Percentiles rank a stretch among this genome's conserved stretches.
These are phyloP conservation scores for Orientallactaga bullata DNA, from an alignment of 2,113 vertebrate species.

Conservation along the genomic window DNA sequence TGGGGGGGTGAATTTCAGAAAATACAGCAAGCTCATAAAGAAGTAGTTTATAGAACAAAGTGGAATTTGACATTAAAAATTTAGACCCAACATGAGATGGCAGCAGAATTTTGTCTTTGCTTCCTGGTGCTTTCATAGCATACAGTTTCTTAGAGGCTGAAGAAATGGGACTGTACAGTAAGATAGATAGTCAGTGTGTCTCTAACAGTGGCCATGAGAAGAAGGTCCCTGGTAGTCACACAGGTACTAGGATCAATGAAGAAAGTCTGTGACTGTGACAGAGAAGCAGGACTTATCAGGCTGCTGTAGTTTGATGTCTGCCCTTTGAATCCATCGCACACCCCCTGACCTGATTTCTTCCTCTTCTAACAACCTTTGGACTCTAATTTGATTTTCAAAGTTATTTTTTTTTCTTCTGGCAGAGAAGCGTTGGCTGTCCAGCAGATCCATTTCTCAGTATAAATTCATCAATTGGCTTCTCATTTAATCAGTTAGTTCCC, in stretches of 20 bases:
- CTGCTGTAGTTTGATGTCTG: not conserved
- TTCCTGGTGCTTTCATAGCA: not conserved
- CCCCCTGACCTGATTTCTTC: not conserved
- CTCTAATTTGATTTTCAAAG: conserved; percentile 57
- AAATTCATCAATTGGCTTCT: conserved; percentile 72
- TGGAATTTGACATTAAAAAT: not conserved
- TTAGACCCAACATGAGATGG: not conserved
- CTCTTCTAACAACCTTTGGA: conserved; percentile 59
- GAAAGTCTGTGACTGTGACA: not conserved
- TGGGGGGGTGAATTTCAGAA: not conserved
- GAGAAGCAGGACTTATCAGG: not conserved
- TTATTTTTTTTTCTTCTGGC: conserved; percentile 59
- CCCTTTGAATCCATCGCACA: conserved; percentile 21
- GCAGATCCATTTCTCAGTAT: conserved; percentile 68
- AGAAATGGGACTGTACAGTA: not conserved
- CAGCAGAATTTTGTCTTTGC: not conserved
- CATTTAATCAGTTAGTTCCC: conserved; percentile 71
- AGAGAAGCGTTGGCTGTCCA: conserved; percentile 27
- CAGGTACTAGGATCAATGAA: not conserved
- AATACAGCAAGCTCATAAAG: not conserved
- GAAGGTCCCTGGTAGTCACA: not conserved
- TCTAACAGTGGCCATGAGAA: not conserved
- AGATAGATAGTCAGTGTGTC: not conserved
- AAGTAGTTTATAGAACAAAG: not conserved
- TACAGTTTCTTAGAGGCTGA: conserved; percentile 17